Base-by-base conservation (phyloP, 1,140 invertebrate species). In the Procambarus clarkii region DNA sequence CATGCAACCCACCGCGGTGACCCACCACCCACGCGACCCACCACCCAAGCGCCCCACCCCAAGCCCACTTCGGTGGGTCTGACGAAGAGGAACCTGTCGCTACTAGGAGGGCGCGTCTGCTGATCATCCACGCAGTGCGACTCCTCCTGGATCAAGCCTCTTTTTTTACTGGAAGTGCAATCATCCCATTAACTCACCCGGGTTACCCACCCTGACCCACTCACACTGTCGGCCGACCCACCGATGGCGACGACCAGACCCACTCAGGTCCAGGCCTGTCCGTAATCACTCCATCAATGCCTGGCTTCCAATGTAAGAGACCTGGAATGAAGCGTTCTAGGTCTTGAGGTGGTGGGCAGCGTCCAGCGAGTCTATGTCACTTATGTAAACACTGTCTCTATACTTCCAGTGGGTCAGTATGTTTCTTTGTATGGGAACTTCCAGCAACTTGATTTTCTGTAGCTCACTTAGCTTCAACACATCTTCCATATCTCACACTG, bases 1-100 rank as follows among this genome's bases (percentile, higher is more conserved):
- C 88, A 83, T 91, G 88, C 88, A 91, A 91, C 88, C 81, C 64
- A 74, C 83, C 60, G 8, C 34, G 34, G 34, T 34, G 34, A 34
- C 34, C 83, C 54, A 58, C 13, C 54, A 64, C 3, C 60, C 60
- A 13, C 45, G 34, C 79, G 48, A 74, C 60, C 79, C 64, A 48
- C 88, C 79, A 58, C 69, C 74, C n/a, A 71, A 21, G 34, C 8
- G 8, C 11, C 13, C 79, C 60, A 48, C 79, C 79, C 18, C 74
- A 87, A 48, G 13, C 54, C 18, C 54, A 18, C 34, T 15, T 44
- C 8, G 76, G 18, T 44, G 44, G 45, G 77, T 24, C n/a, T 21
- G 69, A 60, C n/a, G 3, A 50, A 83, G n/a, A 60, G 45, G 11
- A 69, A 69, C 21, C 69, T 5, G 15, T 74, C 3, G n/a, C 24